Evolutionary conservation across 1,140 invertebrate genomes (phyloP).

Genomic region (Cyphomyrmex costatus): DNA sequence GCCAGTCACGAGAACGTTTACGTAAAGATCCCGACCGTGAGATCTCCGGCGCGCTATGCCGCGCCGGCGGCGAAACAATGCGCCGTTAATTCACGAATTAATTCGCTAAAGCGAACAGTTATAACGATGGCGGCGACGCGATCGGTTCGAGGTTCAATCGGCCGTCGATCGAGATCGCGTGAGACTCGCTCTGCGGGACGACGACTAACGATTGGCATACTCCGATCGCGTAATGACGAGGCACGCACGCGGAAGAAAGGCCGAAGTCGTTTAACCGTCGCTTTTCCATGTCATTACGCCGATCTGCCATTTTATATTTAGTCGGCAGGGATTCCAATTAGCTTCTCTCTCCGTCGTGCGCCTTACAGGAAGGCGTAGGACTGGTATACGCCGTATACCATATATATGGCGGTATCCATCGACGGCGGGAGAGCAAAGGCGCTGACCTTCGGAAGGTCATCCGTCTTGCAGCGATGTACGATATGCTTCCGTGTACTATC

Average conservation of each 20-base stretch:
- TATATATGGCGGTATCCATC: not conserved
- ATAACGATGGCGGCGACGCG: conserved; percentile 27
- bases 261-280: conserved; percentile 47
- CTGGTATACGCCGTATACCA: conserved; percentile 5
- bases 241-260: conserved; percentile 58
- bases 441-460: conserved; percentile 80
- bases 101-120: conserved; percentile 54
- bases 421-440: conserved; percentile 73
- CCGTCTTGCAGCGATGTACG: conserved; percentile 69
- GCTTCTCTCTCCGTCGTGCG: conserved; percentile 44
- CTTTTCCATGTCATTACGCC: conserved; percentile 61
- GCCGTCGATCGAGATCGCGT: conserved; percentile 39
- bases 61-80: conserved; percentile 37
- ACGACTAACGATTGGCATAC: conserved; percentile 54
- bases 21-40: conserved; percentile 62
- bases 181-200: conserved; percentile 12
- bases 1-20: conserved; percentile 64
- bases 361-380: conserved; percentile 24
- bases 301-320: conserved; percentile 63
- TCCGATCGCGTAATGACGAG: conserved; percentile 40
- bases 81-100: conserved; percentile 62
- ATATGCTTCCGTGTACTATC: conserved; percentile 79
- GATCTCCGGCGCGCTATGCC: conserved; percentile 12
- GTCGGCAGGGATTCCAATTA: conserved; percentile 57
- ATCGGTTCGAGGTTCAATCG: not conserved